These are phyloP conservation scores for Eleginops maclovinus DNA, from an alignment of 2,113 vertebrate species.

Conservation along the genomic window DNA sequence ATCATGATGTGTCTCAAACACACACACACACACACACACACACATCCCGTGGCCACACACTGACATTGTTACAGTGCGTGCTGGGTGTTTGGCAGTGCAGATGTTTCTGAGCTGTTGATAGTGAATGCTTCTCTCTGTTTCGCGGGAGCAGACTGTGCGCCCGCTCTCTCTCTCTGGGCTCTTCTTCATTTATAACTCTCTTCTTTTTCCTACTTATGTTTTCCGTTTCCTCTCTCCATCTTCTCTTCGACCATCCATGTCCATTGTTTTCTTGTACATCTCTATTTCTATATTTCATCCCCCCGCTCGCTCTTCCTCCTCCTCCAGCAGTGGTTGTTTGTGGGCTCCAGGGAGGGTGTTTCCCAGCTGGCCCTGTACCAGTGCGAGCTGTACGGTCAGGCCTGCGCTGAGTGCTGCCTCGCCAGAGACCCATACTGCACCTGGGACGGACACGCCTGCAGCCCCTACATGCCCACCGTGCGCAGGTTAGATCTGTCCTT, in stretches of 20 bases:
- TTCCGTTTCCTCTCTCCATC: not conserved
- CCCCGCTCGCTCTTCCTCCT: not conserved
- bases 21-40: conserved; percentile 23
- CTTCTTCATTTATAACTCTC: not conserved
- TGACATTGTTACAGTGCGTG: conserved; percentile 32
- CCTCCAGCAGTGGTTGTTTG: conserved; percentile 84
- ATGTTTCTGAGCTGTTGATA: conserved; percentile 42
- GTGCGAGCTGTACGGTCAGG: conserved; percentile 87
- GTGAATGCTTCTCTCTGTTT: conserved; percentile 19
- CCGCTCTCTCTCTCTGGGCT: conserved; percentile 11
- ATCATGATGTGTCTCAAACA: conserved; percentile 11
- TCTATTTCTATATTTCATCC: conserved; percentile 3
- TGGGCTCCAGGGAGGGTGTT: conserved; percentile 85
- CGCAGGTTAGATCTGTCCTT: conserved; percentile 71
- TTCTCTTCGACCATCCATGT: not conserved
- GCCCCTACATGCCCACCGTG: conserved; percentile 83
- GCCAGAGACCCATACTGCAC: conserved; percentile 87
- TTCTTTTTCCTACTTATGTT: not conserved
- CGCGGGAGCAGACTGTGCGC: conserved; percentile 6
- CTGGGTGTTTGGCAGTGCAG: conserved; percentile 33
- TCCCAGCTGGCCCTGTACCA: conserved; percentile 85
- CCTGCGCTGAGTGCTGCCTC: conserved; percentile 86
- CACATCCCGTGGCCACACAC: not conserved
- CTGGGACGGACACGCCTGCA: conserved; percentile 88
- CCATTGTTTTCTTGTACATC: not conserved